Evolutionary conservation across 2,113 vertebrate genomes (phyloP).

Genomic region (Mixornis gularis): DNA sequence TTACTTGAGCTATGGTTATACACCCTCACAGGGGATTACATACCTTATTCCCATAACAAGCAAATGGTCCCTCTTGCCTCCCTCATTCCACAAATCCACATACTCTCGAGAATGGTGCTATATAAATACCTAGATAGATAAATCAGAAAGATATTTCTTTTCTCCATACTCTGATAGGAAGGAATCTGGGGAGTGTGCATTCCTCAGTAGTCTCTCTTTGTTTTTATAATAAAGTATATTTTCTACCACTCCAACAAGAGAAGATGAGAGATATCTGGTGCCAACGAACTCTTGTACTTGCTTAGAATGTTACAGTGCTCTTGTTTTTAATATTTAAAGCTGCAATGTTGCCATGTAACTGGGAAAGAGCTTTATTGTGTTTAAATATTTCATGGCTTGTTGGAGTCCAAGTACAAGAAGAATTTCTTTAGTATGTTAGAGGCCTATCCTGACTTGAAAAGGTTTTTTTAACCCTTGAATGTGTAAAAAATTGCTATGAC

Average conservation of each 20-base stretch:
- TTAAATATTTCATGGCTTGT: conserved; percentile 60
- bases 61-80: conserved; percentile 12
- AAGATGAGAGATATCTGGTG: not conserved
- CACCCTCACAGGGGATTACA: not conserved
- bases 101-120: not conserved
- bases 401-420: conserved; percentile 3
- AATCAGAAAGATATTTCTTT: conserved; percentile 18
- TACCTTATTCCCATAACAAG: conserved; percentile 34
- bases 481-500: not conserved
- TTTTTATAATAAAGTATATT: conserved; percentile 18
- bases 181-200: not conserved
- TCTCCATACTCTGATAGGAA: not conserved
- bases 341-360: conserved; percentile 23
- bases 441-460: not conserved
- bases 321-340: conserved; percentile 65
- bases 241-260: not conserved
- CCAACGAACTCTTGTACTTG: conserved; percentile 37
- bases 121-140: conserved; percentile 30
- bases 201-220: not conserved
- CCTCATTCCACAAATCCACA: not conserved
- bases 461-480: conserved; percentile 19
- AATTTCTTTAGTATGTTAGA: conserved; percentile 27
- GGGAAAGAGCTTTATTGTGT: conserved; percentile 34
- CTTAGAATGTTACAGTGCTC: conserved; percentile 20
- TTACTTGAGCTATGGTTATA: not conserved